These are phyloP conservation scores for Phyllotis vaccarum DNA, from an alignment of 2,797 vertebrate species.

Conservation along the genomic window DNA sequence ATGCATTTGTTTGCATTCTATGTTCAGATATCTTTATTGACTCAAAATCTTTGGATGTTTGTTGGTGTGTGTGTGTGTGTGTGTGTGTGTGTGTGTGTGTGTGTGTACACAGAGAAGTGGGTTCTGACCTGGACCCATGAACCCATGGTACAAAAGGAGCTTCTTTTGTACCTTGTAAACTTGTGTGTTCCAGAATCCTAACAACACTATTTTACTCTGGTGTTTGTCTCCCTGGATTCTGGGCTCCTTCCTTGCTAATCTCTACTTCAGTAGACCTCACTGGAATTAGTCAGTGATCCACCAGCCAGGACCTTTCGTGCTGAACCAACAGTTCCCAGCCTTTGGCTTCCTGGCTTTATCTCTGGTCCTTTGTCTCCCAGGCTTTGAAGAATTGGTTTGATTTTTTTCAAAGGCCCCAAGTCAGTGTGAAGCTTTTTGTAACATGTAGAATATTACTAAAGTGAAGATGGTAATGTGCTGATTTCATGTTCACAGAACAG, in stretches of 20 bases:
- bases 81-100: neutral
- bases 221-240: constrained; percentile 8
- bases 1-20: neutral
- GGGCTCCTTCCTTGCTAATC: constrained; percentile 47
- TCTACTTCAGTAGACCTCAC: constrained; percentile 35
- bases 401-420: constrained; percentile 33
- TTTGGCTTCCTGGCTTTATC: constrained; percentile 9
- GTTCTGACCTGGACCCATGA: constrained; percentile 51
- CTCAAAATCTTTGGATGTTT: constrained; percentile 37
- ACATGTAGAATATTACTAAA: neutral
- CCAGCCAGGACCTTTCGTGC: constrained; percentile 53
- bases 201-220: neutral
- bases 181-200: constrained; percentile 45
- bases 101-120: neutral
- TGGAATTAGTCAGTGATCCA: constrained; percentile 63
- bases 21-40: constrained; percentile 27
- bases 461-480: neutral
- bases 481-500: neutral
- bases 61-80: neutral
- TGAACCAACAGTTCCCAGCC: constrained; percentile 14
- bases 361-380: constrained; percentile 29
- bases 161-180: constrained; percentile 33
- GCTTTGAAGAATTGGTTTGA: constrained; percentile 62
- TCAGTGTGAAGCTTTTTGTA: constrained; percentile 53
- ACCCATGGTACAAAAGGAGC: constrained; percentile 5